Base-by-base conservation (phyloP, 2,797 vertebrate genomes). In the Cygnus olor region DNA sequence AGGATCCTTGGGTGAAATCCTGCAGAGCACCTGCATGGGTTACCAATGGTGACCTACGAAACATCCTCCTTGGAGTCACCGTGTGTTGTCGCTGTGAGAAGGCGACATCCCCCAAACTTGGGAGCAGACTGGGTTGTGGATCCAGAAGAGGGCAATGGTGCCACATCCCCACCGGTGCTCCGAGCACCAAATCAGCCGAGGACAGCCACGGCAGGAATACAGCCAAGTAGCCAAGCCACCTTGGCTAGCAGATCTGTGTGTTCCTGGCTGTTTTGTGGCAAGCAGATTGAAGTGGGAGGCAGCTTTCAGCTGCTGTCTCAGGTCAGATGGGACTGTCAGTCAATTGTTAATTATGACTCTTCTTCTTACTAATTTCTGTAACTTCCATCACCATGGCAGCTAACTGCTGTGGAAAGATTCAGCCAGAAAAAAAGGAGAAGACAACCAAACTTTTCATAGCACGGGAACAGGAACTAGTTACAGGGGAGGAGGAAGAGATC, bases 251-350 rank as follows among this genome's bases (percentile, higher is more conserved):
- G 91, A 95, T 83, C 86, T 90, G 63, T 22, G 0, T 94, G 90
- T 96, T 96, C 92, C 94, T 90, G 92, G 84, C 90, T 97, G 93
- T 40, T 93, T 70, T 49, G 79, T 95, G 96, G 96, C 93, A 96
- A 95, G 95, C 96, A 96, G 91, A 96, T 96, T 96, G 94, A 96
- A 81, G 96, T 95, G 96, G 96, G 96, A 95, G 96, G 96, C 92
- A 95, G 90, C 90, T 95, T 96, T 92, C 93, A 95, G 93, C 93
- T 96, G 83, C 96, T 85, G 70, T 95, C 96, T 96, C 92, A 93
- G 96, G 95, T 96, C 96, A 96, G 96, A 96, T 95, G 95, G 96
- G 96, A 88, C 95, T 97, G 95, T 96, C 96, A 96, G 94, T 96
- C 96, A 95, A 92, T 95, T 95, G 90, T 95, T 96, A 96, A 96